phyloP scores from a whole-genome alignment of 1,140 invertebrate genomes.

The Aradophagus sp. region DNA sequence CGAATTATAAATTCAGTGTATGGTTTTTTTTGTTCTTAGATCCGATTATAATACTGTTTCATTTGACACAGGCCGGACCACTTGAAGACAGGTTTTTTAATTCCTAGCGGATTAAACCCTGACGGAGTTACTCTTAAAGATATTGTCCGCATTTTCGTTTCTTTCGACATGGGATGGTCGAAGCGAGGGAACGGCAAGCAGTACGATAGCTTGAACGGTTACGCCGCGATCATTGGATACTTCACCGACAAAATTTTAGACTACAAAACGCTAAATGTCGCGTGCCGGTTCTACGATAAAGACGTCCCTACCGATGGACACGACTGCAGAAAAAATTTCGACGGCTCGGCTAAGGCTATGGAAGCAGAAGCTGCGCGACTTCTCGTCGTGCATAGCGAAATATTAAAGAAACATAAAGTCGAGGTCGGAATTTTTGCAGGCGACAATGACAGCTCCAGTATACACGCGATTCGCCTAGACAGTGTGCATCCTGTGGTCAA shows the following conservation, averaged over 20 bases:
- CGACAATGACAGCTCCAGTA: slow-evolving; percentile 33
- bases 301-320: slow-evolving; percentile 13
- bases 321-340: slow-evolving; percentile 33
- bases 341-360: slow-evolving; percentile 40
- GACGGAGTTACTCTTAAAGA: slow-evolving; percentile 10
- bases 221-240: slow-evolving; percentile 22
- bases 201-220: slow-evolving; percentile 42
- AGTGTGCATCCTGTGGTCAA: slow-evolving; percentile 18
- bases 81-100: slow-evolving; percentile 13
- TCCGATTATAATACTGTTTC: too few relatives aligned
- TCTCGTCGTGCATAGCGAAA: slow-evolving; percentile 15
- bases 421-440: slow-evolving; percentile 33
- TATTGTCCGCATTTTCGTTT: slow-evolving; percentile 30
- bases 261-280: slow-evolving; percentile 19
- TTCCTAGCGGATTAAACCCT: slow-evolving; percentile 19
- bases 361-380: slow-evolving; percentile 28
- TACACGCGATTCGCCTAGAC: slow-evolving; percentile 21
- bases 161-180: slow-evolving; percentile 37
- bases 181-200: slow-evolving; percentile 33
- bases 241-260: slow-evolving; percentile 22
- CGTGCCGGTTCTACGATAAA: slow-evolving; percentile 19
- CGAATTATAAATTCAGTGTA: too few relatives aligned
- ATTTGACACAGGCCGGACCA: slow-evolving; percentile 10
- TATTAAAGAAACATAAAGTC: slow-evolving; percentile 19
- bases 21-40: too few relatives aligned